Base-by-base conservation (phyloP, 2,113 vertebrate genomes). In the Limanda limanda region DNA sequence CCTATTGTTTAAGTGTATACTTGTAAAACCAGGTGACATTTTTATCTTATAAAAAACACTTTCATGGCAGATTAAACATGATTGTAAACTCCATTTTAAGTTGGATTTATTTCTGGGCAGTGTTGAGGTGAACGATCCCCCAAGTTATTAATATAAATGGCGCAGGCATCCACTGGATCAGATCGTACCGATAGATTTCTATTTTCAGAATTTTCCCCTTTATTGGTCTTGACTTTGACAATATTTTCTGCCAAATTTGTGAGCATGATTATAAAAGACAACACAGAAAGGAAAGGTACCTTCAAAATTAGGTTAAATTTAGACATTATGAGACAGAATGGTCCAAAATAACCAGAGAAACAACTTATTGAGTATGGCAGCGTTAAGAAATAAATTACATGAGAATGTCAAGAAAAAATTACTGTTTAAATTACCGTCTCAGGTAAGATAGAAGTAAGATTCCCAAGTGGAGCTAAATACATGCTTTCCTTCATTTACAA, bases 401-500 rank as follows among this genome's bases (percentile, higher is more conserved):
- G 72, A 74, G 35, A 82, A 82, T 87, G 74, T 79, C 18, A 81
- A 74, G 62, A 75, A 78, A 31, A 74, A 73, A 78, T 78, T 76
- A 79, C 71, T 68, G 66, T 88, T 80, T 78, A 82, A 72, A 86
- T 88, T 55, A 82, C 61, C 81, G n/a, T 76, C 84, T 74, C 58
- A 73, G 78, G 80, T 86, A 76, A 78, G 54, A 87, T 66, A 81
- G 73, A 76, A 82, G 82, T 71, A 89, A 86, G 73, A 84, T 77
- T 84, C 68, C 48, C 74, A 80, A 35, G 58, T 89, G 85, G 87
- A 89, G 79, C 52, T 55, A 86, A 89, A 90, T 70, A 87, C 88
- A 90, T 91, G 86, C 89, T 91, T 92, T 86, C 81, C 83, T 90
- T 91, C 86, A 91, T 89, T 91, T 87, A 91, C 88, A 91, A 90